Percentiles rank a stretch among this genome's conserved stretches.
Conservation (phyloP, 2,888 invertebrate genomes). For the Hirtodrosophila histrioides region DNA sequence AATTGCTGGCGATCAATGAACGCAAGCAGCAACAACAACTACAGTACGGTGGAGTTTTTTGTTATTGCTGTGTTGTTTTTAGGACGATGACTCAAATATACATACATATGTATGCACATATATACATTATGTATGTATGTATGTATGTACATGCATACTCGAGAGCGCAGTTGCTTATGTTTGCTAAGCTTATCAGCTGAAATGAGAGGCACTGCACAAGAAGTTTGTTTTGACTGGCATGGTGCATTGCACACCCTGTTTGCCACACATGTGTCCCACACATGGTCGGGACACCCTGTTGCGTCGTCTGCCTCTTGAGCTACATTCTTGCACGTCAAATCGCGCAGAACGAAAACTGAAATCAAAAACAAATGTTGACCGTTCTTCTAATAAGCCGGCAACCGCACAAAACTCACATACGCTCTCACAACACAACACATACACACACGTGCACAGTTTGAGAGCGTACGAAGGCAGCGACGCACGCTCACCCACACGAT, state of each 20-base stretch:
- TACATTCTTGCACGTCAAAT: slow-evolving; percentile 74
- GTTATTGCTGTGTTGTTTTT: slow-evolving; percentile 57
- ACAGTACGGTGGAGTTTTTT: slow-evolving; percentile 49
- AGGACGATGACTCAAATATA: slow-evolving; percentile 74
- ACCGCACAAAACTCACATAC: slow-evolving; percentile 29
- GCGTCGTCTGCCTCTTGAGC: slow-evolving; percentile 44
- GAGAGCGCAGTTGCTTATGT: slow-evolving; percentile 5
- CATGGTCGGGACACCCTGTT: slow-evolving; percentile 66
- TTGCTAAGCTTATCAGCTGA: slow-evolving; percentile 64
- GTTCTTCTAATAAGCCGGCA: slow-evolving; percentile 66
- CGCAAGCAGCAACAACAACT: slow-evolving; percentile 53
- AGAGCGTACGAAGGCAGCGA: slow-evolving; percentile 28
- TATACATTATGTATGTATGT: background rate
- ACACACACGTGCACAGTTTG: slow-evolving; percentile 18
- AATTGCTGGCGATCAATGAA: slow-evolving; percentile 76
- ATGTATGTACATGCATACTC: background rate
- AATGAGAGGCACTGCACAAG: slow-evolving; percentile 43
- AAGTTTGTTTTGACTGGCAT: slow-evolving; percentile 24
- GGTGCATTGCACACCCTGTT: slow-evolving; percentile 41
- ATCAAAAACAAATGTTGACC: slow-evolving; percentile 79
- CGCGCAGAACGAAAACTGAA: slow-evolving; percentile 56
- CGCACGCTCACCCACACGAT: slow-evolving; percentile 65
- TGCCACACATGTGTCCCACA: slow-evolving; percentile 45
- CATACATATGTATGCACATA: background rate
- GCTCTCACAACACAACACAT: slow-evolving; percentile 8